A percentile compares a stretch with the other conserved stretches of the same genome.
These are phyloP conservation scores for Gorsachius magnificus DNA, from an alignment of 2,797 vertebrate species.

Conservation along the genomic window DNA sequence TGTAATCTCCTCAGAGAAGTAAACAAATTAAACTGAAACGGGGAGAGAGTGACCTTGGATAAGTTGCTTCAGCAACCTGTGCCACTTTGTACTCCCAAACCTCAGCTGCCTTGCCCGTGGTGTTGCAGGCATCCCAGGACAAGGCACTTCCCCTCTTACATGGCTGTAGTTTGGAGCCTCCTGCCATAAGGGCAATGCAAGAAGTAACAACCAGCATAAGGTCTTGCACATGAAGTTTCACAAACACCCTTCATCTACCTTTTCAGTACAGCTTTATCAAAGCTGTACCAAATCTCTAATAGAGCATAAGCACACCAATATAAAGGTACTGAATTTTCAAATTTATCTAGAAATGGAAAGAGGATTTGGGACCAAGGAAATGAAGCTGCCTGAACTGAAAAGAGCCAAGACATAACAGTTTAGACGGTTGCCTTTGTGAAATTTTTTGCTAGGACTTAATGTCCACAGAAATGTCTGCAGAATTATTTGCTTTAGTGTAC, in stretches of 20 bases:
- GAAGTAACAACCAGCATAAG: not conserved
- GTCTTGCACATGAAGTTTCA: not conserved
- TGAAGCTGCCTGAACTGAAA: not conserved
- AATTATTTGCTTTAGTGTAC: not conserved
- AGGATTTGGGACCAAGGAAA: not conserved
- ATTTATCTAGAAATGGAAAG: not conserved
- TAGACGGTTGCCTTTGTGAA: not conserved
- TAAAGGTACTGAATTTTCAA: not conserved
- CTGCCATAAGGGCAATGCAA: not conserved
- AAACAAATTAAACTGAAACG: conserved; percentile 40
- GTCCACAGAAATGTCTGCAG: not conserved
- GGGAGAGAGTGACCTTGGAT: conserved; percentile 1
- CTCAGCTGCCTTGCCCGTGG: not conserved
- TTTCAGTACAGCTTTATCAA: not conserved
- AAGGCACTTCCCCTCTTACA: rapidly evolving
- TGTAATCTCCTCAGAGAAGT: conserved; percentile 26
- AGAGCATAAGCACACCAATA: not conserved
- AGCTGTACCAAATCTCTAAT: not conserved
- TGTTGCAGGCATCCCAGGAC: not conserved
- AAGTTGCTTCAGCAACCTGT: not conserved
- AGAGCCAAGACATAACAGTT: not conserved
- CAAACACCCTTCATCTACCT: not conserved
- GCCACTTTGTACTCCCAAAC: not conserved
- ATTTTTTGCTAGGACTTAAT: not conserved
- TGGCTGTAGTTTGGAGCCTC: not conserved